phyloP scores from a whole-genome alignment of 2,113 vertebrate genomes.

The Pygoscelis adeliae region DNA sequence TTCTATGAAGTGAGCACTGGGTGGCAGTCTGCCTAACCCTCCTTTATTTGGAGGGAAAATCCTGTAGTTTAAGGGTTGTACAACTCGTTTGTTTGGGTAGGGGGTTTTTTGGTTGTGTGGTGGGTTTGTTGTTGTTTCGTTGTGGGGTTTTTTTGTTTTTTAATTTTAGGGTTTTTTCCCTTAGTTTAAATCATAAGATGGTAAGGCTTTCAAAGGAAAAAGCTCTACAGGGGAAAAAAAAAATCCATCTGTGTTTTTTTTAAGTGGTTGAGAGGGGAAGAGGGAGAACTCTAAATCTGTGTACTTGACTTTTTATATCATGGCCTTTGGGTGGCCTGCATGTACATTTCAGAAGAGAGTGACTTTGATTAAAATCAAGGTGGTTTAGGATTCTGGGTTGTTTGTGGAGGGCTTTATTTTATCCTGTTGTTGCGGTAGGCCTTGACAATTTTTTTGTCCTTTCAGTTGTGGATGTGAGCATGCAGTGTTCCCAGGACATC shows the following conservation, averaged over 20 bases:
- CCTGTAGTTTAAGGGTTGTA: background rate
- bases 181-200: background rate
- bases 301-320: accelerated
- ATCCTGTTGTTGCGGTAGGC: background rate
- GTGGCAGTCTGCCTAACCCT: background rate
- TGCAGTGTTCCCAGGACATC: conserved; percentile 97
- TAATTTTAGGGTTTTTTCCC: background rate
- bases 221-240: background rate
- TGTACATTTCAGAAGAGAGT: accelerated
- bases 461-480: conserved; percentile 88
- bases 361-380: background rate
- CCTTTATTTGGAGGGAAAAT: background rate
- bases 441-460: background rate
- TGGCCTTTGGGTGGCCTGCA: background rate
- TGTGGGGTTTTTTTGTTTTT: background rate
- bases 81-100: background rate
- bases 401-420: background rate
- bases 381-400: background rate
- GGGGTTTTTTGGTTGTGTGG: no score
- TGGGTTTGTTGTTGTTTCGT: no score
- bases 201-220: background rate
- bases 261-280: background rate
- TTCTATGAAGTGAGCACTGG: conserved; percentile 20
- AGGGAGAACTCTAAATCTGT: background rate
- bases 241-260: background rate